phyloP scores from a whole-genome alignment of 1,140 invertebrate genomes.

The Ceratina australensis region DNA sequence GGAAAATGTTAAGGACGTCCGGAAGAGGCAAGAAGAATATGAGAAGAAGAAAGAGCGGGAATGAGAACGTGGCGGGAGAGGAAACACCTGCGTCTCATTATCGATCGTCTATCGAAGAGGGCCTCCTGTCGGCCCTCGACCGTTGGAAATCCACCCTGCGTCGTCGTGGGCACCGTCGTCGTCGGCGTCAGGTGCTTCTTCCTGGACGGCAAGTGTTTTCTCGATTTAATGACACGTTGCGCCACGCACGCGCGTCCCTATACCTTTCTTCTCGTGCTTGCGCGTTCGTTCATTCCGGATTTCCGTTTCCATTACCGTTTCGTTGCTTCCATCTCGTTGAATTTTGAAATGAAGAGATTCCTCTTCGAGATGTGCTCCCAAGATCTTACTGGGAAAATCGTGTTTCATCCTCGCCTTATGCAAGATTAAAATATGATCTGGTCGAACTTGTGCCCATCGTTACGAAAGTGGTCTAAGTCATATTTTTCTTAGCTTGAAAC shows the following conservation, averaged over 20 bases:
- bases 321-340: neutral
- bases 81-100: conserved; percentile 75
- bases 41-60: neutral
- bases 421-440: too few species aligned
- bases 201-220: conserved; percentile 77
- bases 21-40: conserved; percentile 14
- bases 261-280: conserved; percentile 5
- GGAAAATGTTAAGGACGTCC: neutral
- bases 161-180: conserved; percentile 45
- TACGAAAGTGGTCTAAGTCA: too few species aligned
- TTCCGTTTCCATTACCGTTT: conserved; percentile 46
- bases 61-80: conserved; percentile 46
- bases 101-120: conserved; percentile 71
- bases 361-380: too few species aligned
- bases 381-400: too few species aligned
- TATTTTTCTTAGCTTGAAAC: too few species aligned
- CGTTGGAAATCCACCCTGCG: conserved; percentile 72
- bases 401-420: too few species aligned
- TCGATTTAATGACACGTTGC: conserved; percentile 76
- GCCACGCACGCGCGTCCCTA: conserved; percentile 34
- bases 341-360: too few species aligned
- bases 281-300: conserved; percentile 38
- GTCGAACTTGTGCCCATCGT: too few species aligned
- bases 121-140: conserved; percentile 56
- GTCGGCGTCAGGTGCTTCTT: conserved; percentile 76